A percentile compares a stretch with the other conserved stretches of the same genome.
Conservation (phyloP, 2,113 vertebrate species). For the Orthonyx spaldingii region DNA sequence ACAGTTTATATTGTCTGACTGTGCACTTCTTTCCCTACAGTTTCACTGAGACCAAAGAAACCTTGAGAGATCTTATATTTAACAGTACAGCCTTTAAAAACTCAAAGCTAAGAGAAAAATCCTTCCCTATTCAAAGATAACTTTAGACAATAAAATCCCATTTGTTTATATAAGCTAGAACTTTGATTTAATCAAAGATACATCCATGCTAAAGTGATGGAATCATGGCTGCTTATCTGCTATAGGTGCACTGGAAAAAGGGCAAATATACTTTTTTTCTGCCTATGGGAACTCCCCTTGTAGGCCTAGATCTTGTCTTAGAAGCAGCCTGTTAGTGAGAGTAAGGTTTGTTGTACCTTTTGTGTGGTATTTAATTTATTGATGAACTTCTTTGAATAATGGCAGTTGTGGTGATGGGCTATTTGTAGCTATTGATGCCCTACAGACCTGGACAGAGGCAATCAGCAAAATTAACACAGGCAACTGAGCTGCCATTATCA, state of each 20-base stretch:
- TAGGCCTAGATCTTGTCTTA: neutral
- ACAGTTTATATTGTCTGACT: neutral
- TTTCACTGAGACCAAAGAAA: neutral
- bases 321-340: neutral
- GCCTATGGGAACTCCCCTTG: neutral
- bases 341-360: neutral
- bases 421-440: neutral
- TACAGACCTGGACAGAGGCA: neutral
- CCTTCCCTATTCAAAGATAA: neutral
- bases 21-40: neutral
- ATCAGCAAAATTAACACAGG: neutral
- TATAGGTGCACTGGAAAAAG: neutral
- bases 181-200: neutral
- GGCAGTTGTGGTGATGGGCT: neutral
- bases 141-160: neutral
- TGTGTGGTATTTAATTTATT: neutral
- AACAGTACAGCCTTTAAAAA: neutral
- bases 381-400: neutral
- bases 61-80: neutral
- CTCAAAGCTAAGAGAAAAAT: neutral
- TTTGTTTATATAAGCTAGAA: neutral
- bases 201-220: neutral
- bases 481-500: neutral
- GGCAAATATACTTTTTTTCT: neutral
- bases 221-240: neutral